Conservation (phyloP, 1,140 invertebrate species). For the Microplitis mediator region DNA sequence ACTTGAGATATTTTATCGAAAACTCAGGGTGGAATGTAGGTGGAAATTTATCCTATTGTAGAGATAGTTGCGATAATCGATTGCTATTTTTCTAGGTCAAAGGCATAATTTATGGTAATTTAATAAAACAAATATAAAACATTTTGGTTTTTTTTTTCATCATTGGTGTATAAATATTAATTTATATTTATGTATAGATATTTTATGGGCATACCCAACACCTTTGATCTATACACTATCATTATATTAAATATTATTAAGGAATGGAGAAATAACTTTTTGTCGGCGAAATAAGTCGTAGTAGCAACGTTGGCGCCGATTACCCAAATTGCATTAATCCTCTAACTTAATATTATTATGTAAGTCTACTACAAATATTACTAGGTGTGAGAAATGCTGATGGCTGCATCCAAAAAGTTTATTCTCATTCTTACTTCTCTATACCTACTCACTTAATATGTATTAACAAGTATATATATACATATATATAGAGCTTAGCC, state of each 20-base stretch:
- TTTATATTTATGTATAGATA: too few relatives aligned
- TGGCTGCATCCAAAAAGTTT: constrained; percentile 28
- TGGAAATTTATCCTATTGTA: constrained; percentile 23
- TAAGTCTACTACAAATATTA: too few relatives aligned
- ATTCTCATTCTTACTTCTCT: not conserved
- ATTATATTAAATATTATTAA: not conserved
- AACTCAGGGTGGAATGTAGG: constrained; percentile 13
- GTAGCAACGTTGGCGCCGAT: constrained; percentile 60
- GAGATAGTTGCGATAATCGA: not conserved
- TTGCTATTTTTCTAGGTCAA: constrained; percentile 22
- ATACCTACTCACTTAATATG: not conserved
- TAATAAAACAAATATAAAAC: too few relatives aligned
- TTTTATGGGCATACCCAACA: too few relatives aligned
- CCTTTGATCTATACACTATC: not conserved
- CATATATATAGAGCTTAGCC: too few relatives aligned
- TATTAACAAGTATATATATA: too few relatives aligned
- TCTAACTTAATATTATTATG: constrained; percentile 50
- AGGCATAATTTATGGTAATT: not conserved
- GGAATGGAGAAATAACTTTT: not conserved
- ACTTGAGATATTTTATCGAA: constrained; percentile 29
- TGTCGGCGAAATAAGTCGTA: constrained; percentile 24
- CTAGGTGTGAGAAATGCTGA: constrained; percentile 32
- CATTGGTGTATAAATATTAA: too few relatives aligned
- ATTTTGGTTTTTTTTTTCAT: too few relatives aligned
- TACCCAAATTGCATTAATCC: constrained; percentile 61